Evolutionary conservation across 1,140 invertebrate species (phyloP), one percentile per base, ranked within the genome.

Genomic region (Cotesia glomerata): DNA sequence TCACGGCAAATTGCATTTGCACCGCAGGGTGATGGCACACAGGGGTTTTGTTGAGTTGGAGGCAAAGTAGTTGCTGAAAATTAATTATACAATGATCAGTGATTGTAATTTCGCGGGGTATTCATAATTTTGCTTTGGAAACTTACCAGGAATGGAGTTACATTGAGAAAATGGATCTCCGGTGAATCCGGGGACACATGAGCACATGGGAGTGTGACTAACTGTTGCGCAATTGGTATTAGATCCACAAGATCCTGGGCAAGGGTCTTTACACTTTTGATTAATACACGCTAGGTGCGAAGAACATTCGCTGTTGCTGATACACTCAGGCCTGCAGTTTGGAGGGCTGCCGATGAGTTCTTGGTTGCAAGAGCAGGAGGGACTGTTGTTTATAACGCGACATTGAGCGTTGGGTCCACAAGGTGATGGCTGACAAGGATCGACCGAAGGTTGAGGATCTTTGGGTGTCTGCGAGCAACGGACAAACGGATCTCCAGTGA

Each of bases 91-190:
- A 45, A 8, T 45, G 39, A 45, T 45, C 39, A 45, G 39, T 9
- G 39, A 45, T 45, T 26, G 26, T 26, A 26, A 26, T 26, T 26
- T 26, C 2, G 1, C 39, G 11, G 39, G 7, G 11, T n/a, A 45
- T 45, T 45, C 5, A 8, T 7, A 2, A 45, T 45, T 9, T 9
- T 5, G 1, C 39, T 26, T 26, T 26, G 26, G 54, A 34, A 63
- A 80, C 82, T 88, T 89, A 92, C 91, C 85, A 87, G 88, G 85
- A 78, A 88, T 78, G 26, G 80, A 76, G 62, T 83, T 84, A 81
- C 94, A 95, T 74, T 90, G 85, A 35, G 90, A 81, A 76, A 94
- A 94, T 51, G 94, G 93, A 89, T 95, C 92, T 49, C 94, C 93
- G 71, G 89, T 89, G 81, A 89, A 92, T 69, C 90, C 89, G 66